phyloP scores from a whole-genome alignment of 1,140 invertebrate genomes.

The Meloidogyne hapla region DNA sequence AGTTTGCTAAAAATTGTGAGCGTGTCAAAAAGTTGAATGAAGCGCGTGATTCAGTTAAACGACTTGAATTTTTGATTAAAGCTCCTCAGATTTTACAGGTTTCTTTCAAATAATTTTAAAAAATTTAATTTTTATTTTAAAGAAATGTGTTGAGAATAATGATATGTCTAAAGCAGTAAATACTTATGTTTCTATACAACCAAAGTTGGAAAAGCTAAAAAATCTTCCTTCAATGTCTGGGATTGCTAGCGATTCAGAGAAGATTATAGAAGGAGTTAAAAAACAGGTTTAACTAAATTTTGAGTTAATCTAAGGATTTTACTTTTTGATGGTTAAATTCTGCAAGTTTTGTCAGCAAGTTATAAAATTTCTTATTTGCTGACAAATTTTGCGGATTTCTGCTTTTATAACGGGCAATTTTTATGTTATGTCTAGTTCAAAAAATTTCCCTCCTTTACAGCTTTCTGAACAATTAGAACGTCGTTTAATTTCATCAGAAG shows the following conservation, averaged over 20 bases:
- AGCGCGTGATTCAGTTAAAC: slow-evolving; percentile 38
- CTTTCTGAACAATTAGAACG: slow-evolving; percentile 14
- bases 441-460: background rate
- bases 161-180: slow-evolving; percentile 26
- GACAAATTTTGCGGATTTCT: too few species aligned
- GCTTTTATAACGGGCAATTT: too few species aligned
- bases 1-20: slow-evolving; percentile 41
- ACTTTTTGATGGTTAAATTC: too few species aligned
- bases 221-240: slow-evolving; percentile 22
- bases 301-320: too few species aligned
- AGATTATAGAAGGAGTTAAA: slow-evolving; percentile 13
- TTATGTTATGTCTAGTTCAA: too few species aligned
- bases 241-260: slow-evolving; percentile 21
- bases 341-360: too few species aligned
- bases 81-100: slow-evolving; percentile 45
- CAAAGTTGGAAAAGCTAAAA: slow-evolving; percentile 31
- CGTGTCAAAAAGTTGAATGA: slow-evolving; percentile 41
- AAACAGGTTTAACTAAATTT: background rate
- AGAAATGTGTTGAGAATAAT: slow-evolving; percentile 20
- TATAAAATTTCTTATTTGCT: too few species aligned
- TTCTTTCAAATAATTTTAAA: background rate
- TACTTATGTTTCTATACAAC: slow-evolving; percentile 17
- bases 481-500: slow-evolving; percentile 28
- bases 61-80: slow-evolving; percentile 41
- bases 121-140: slow-evolving; percentile 12